Evolutionary conservation across 2,113 vertebrate genomes (phyloP).

Genomic region (Anseranas semipalmata): DNA sequence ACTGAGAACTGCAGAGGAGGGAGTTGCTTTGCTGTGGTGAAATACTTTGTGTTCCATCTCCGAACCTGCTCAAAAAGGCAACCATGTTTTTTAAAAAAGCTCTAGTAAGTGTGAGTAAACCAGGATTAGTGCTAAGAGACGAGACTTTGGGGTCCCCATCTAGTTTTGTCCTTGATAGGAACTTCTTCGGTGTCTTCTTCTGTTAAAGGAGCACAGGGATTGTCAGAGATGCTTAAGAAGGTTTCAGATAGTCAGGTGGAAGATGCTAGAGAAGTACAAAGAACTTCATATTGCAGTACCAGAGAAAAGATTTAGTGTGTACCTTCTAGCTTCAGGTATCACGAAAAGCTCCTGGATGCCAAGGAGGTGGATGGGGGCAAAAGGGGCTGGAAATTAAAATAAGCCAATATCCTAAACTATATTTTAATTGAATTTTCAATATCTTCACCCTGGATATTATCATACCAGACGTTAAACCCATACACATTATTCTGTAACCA

Average conservation of each 20-base stretch:
- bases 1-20: background rate
- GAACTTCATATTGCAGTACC: background rate
- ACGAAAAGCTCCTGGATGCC: background rate
- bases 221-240: background rate
- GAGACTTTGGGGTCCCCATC: background rate
- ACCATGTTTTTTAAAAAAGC: background rate
- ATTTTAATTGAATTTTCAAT: slow-evolving; percentile 70
- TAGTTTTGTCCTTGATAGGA: background rate
- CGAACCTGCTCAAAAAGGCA: background rate
- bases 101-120: background rate
- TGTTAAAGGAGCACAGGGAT: background rate
- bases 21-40: background rate
- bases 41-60: background rate
- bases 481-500: slow-evolving; percentile 50
- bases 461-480: slow-evolving; percentile 58
- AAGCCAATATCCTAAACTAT: slow-evolving; percentile 54
- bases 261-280: background rate
- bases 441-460: slow-evolving; percentile 59
- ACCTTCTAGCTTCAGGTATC: background rate
- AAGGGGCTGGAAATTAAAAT: slow-evolving; percentile 48
- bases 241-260: background rate
- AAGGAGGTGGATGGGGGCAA: background rate
- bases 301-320: background rate
- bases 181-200: background rate
- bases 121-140: background rate